These are phyloP conservation scores for Panthera leo DNA, from an alignment of 2,113 vertebrate species.

Conservation along the genomic window DNA sequence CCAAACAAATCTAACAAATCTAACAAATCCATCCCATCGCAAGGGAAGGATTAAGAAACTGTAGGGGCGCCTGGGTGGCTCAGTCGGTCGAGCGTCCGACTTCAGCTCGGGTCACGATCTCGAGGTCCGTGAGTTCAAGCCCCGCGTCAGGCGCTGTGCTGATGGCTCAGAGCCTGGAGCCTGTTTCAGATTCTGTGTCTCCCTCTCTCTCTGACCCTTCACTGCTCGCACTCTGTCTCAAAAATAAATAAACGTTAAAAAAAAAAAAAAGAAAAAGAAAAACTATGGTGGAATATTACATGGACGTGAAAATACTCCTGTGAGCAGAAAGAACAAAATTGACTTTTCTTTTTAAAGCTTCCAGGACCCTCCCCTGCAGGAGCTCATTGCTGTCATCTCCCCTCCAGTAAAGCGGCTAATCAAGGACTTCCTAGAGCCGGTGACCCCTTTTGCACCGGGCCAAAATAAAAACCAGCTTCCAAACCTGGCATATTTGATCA, in stretches of 20 bases:
- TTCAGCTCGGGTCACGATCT: too few species aligned
- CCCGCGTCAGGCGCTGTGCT: too few species aligned
- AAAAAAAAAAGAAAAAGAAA: neutral
- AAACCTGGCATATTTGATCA: constrained; percentile 49
- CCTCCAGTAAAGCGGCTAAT: constrained; percentile 64
- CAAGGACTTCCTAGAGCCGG: neutral
- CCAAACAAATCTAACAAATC: neutral
- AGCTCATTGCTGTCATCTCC: constrained; percentile 51
- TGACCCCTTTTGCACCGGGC: constrained; percentile 21
- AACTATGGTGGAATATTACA: constrained; percentile 20
- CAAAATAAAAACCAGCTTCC: constrained; percentile 65
- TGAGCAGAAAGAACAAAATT: constrained; percentile 60
- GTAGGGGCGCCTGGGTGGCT: too few species aligned
- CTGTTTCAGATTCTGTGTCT: too few species aligned
- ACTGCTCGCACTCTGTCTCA: too few species aligned
- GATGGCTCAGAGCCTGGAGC: too few species aligned
- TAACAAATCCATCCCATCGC: neutral
- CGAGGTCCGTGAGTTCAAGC: too few species aligned
- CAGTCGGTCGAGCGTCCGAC: too few species aligned
- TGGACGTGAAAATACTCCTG: constrained; percentile 45
- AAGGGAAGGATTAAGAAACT: neutral
- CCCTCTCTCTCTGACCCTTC: too few species aligned
- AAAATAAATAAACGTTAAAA: too few species aligned
- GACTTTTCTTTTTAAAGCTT: constrained; percentile 66
- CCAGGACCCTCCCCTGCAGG: constrained; percentile 61